Evolutionary conservation across 2,888 invertebrate genomes (phyloP).

Genomic region (Xestia xanthographa): DNA sequence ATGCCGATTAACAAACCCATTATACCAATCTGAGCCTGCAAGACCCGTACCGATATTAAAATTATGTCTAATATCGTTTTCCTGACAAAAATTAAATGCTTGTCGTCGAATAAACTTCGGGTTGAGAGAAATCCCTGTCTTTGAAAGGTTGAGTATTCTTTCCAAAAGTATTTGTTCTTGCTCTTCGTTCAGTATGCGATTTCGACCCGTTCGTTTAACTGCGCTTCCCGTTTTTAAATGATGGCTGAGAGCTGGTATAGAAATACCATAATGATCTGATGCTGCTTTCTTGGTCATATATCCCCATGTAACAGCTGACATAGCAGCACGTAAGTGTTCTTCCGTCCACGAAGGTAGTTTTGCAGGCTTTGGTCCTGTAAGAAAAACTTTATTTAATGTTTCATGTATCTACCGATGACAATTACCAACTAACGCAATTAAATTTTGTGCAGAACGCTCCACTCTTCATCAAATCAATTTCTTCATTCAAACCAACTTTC

Average conservation of each 20-base stretch:
- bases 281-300: constrained; percentile 29
- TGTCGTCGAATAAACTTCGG: constrained; percentile 11
- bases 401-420: neutral
- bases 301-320: constrained; percentile 17
- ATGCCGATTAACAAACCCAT: constrained; percentile 16
- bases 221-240: constrained; percentile 21
- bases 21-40: constrained; percentile 27
- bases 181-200: constrained; percentile 23
- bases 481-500: neutral
- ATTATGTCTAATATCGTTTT: constrained; percentile 10
- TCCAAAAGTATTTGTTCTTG: constrained; percentile 22
- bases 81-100: constrained; percentile 29
- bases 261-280: constrained; percentile 19
- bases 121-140: neutral
- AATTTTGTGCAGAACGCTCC: neutral
- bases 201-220: constrained; percentile 37
- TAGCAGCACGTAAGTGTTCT: constrained; percentile 23
- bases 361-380: constrained; percentile 5
- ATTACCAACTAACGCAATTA: neutral
- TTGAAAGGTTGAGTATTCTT: constrained; percentile 13
- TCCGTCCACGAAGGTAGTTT: constrained; percentile 21
- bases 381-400: neutral
- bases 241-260: constrained; percentile 27
- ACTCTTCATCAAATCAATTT: neutral
- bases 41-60: constrained; percentile 1